phyloP scores from a whole-genome alignment of 2,888 invertebrate genomes.

The Platypus cylindrus region DNA sequence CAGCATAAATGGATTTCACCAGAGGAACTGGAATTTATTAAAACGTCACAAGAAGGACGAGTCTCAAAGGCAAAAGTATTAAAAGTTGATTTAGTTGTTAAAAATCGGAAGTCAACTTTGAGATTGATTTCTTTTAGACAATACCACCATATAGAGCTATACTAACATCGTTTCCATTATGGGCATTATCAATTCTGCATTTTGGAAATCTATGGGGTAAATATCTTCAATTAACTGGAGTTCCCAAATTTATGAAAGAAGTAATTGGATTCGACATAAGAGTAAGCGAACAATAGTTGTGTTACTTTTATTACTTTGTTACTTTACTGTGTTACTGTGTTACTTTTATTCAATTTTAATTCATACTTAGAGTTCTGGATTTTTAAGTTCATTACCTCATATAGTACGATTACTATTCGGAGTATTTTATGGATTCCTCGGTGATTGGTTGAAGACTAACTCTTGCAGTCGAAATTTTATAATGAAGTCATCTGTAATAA shows the following conservation, averaged over 20 bases:
- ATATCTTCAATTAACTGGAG: conserved; percentile 61
- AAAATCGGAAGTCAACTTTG: too few relatives aligned
- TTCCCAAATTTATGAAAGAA: conserved; percentile 62
- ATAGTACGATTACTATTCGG: conserved; percentile 22
- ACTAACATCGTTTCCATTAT: conserved; percentile 53
- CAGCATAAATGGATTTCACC: conserved; percentile 38
- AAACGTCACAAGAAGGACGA: too few relatives aligned
- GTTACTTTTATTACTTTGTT: too few relatives aligned
- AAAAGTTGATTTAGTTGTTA: too few relatives aligned
- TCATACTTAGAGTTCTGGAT: too few relatives aligned
- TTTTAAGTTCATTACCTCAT: conserved; percentile 23
- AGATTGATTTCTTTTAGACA: too few relatives aligned
- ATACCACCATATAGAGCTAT: conserved; percentile 53
- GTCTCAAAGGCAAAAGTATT: conserved; percentile 10
- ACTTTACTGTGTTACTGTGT: too few relatives aligned
- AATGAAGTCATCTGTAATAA: conserved; percentile 22
- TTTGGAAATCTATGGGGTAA: conserved; percentile 67
- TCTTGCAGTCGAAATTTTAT: conserved; percentile 14
- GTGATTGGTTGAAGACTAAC: conserved; percentile 20
- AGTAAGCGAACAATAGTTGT: too few relatives aligned
- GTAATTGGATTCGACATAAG: conserved; percentile 45
- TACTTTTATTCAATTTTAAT: too few relatives aligned
- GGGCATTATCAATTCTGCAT: conserved; percentile 51
- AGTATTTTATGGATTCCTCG: conserved; percentile 20
- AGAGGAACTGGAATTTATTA: conserved; percentile 38